A percentile compares a stretch with the other conserved stretches of the same genome.
phyloP scores from a whole-genome alignment of 2,888 invertebrate species.

The Orchesella flavescens region DNA sequence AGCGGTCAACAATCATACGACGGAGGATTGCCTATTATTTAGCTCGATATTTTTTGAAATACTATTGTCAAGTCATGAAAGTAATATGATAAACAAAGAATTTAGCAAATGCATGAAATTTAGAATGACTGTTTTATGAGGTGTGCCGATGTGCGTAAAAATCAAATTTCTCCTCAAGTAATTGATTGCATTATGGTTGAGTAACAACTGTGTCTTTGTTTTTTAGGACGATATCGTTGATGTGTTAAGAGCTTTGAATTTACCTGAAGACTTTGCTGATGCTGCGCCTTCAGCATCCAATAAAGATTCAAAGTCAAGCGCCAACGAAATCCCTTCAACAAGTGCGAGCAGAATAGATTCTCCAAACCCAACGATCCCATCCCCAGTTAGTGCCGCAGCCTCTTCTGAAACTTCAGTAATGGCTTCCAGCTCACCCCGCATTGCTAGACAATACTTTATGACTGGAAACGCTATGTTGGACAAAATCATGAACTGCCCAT shows the following conservation, averaged over 20 bases:
- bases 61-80: no score
- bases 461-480: constrained; percentile 72
- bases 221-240: constrained; percentile 71
- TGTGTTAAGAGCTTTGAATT: constrained; percentile 72
- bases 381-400: constrained; percentile 64
- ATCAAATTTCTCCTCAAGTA: no score
- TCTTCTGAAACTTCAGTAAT: constrained; percentile 63
- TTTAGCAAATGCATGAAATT: no score
- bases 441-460: constrained; percentile 72
- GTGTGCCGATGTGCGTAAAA: no score
- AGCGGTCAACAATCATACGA: no score
- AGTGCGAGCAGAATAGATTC: constrained; percentile 25
- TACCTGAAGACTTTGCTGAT: constrained; percentile 71
- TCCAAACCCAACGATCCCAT: constrained; percentile 66
- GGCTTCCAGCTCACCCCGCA: constrained; percentile 68
- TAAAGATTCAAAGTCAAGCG: constrained; percentile 48
- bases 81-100: no score
- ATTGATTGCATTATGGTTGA: no score
- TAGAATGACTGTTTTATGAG: no score
- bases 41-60: no score
- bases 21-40: no score
- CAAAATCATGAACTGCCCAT: constrained; percentile 72
- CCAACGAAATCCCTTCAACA: constrained; percentile 53
- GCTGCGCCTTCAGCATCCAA: constrained; percentile 61
- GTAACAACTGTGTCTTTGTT: neutral